Percentiles rank a stretch among this genome's conserved stretches.
phyloP scores from a whole-genome alignment of 2,113 vertebrate genomes.

The Baryphthengus martii region DNA sequence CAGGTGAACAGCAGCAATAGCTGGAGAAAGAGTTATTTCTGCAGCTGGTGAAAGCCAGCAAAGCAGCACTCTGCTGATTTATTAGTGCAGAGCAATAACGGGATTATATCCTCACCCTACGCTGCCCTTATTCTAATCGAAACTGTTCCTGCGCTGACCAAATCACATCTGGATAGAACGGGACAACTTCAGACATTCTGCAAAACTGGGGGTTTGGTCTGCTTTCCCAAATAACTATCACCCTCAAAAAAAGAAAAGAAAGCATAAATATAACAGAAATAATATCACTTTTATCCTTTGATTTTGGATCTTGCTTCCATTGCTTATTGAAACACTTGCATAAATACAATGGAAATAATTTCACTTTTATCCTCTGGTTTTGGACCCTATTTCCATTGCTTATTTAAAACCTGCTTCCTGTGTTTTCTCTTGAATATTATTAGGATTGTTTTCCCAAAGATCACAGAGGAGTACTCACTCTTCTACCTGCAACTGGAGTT shows the following conservation, averaged over 20 bases:
- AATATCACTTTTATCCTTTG: background rate
- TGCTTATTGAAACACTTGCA: background rate
- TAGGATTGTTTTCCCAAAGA: background rate
- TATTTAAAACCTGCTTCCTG: background rate
- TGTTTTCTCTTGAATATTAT: background rate
- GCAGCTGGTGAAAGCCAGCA: background rate
- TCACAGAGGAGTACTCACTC: background rate
- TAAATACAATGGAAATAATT: background rate
- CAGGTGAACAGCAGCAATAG: background rate
- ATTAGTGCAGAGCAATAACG: background rate
- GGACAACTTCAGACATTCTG: background rate
- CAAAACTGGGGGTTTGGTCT: accelerated
- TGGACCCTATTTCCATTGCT: background rate
- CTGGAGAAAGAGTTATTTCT: background rate
- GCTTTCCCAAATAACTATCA: background rate
- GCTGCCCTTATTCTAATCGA: background rate
- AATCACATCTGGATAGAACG: background rate
- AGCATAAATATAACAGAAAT: background rate
- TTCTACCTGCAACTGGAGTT: background rate
- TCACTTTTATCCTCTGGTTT: background rate
- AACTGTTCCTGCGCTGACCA: background rate
- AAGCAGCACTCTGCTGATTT: background rate
- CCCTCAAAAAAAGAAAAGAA: background rate
- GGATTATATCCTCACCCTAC: background rate
- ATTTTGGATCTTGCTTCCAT: background rate